A percentile compares a stretch with the other conserved stretches of the same genome.
Evolutionary conservation across 2,113 vertebrate species (phyloP).

Genomic region (Phycodurus eques): DNA sequence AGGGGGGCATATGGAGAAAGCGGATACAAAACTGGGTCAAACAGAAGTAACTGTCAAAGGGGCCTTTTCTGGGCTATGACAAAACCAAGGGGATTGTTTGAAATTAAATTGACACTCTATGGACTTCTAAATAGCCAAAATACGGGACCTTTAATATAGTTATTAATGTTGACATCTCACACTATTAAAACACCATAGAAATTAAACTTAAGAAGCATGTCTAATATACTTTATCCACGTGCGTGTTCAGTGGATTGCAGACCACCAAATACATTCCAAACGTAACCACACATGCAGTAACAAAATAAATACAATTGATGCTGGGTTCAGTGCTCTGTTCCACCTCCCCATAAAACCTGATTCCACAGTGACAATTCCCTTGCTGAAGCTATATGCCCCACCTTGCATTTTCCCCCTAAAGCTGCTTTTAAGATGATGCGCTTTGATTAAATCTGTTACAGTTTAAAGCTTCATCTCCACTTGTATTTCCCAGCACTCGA

Average conservation of each 20-base stretch:
- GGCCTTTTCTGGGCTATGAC: too few relatives aligned
- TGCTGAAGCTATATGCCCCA: constrained; percentile 2
- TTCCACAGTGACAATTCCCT: constrained; percentile 11
- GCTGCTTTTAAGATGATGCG: constrained; percentile 16
- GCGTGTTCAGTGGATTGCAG: neutral
- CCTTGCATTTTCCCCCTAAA: neutral
- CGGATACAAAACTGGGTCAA: too few relatives aligned
- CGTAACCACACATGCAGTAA: neutral
- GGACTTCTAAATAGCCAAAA: too few relatives aligned
- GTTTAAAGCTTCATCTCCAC: neutral
- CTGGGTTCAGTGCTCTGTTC: neutral
- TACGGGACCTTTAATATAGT: too few relatives aligned
- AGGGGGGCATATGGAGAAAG: too few relatives aligned
- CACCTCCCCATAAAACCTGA: constrained; percentile 1
- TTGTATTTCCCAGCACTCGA: neutral
- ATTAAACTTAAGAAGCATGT: neutral
- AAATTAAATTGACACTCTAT: too few relatives aligned
- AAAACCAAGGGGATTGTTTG: too few relatives aligned
- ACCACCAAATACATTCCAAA: neutral
- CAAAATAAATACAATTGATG: constrained; percentile 16
- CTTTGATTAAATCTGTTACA: constrained; percentile 5
- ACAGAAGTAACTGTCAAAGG: too few relatives aligned
- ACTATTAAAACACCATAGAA: neutral
- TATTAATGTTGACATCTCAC: neutral
- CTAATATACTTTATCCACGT: neutral